phyloP scores from a whole-genome alignment of 1,140 invertebrate genomes.

The Conus ventricosus region DNA sequence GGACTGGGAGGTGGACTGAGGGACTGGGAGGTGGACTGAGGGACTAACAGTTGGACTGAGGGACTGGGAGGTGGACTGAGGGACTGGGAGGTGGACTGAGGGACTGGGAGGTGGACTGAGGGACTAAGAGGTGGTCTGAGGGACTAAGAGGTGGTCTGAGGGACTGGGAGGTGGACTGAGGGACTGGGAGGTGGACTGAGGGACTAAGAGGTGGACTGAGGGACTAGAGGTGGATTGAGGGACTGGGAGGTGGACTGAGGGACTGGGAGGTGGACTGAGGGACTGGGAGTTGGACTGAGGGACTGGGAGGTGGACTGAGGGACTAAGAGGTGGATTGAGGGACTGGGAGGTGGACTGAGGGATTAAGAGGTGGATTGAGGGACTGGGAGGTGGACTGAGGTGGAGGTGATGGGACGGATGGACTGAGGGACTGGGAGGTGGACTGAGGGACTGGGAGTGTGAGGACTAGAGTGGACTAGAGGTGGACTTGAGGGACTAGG shows the following conservation, averaged over 20 bases:
- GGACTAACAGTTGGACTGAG: no score
- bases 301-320: background rate
- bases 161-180: background rate
- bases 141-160: no score
- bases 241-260: background rate
- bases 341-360: background rate
- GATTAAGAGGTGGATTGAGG: no score
- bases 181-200: background rate
- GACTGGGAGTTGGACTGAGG: no score
- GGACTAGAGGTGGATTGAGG: no score
- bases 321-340: no score
- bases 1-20: background rate
- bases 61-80: background rate
- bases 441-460: background rate
- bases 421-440: background rate
- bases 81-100: background rate
- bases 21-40: background rate
- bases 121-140: background rate
- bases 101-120: background rate
- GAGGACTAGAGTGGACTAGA: no score
- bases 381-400: background rate
- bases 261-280: background rate
- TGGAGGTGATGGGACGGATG: no score
- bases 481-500: no score
- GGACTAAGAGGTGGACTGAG: background rate